Percentiles rank a stretch among this genome's conserved stretches.
These are phyloP conservation scores for Alligator sinensis DNA, from an alignment of 2,113 vertebrate species.

Conservation along the genomic window DNA sequence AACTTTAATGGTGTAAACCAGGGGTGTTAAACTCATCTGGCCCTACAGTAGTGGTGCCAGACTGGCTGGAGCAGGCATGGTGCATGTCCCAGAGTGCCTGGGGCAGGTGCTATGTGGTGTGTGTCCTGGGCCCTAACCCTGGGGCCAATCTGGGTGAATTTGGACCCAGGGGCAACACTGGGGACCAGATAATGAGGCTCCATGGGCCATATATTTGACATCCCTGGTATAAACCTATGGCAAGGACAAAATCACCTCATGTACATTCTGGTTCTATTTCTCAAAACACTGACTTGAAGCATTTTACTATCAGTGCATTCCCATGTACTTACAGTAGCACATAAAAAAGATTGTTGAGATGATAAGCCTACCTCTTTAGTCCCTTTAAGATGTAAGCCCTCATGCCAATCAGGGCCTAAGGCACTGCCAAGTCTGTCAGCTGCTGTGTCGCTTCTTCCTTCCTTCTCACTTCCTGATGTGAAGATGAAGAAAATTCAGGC, in stretches of 20 bases:
- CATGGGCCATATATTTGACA: too few relatives aligned
- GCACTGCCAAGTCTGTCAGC: slow-evolving; percentile 85
- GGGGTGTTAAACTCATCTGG: too few relatives aligned
- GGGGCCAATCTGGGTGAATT: too few relatives aligned
- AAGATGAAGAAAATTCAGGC: neutral
- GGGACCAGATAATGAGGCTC: too few relatives aligned
- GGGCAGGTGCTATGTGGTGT: too few relatives aligned
- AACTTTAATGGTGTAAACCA: too few relatives aligned
- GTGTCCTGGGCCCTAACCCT: too few relatives aligned
- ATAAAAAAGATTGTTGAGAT: neutral
- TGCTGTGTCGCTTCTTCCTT: slow-evolving; percentile 13
- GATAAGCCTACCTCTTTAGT: slow-evolving; percentile 80
- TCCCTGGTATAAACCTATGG: too few relatives aligned
- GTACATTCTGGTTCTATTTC: neutral
- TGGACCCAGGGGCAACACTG: too few relatives aligned
- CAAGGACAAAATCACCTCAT: neutral
- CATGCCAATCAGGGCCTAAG: slow-evolving; percentile 95
- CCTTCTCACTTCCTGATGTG: slow-evolving; percentile 68
- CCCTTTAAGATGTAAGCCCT: slow-evolving; percentile 88
- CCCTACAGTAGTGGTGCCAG: too few relatives aligned
- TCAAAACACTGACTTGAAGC: neutral
- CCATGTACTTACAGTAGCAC: neutral
- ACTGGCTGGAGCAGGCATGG: too few relatives aligned
- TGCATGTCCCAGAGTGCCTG: too few relatives aligned
- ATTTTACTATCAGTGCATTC: neutral